phyloP scores from a whole-genome alignment of 2,113 vertebrate genomes.

The Tor tambroides region DNA sequence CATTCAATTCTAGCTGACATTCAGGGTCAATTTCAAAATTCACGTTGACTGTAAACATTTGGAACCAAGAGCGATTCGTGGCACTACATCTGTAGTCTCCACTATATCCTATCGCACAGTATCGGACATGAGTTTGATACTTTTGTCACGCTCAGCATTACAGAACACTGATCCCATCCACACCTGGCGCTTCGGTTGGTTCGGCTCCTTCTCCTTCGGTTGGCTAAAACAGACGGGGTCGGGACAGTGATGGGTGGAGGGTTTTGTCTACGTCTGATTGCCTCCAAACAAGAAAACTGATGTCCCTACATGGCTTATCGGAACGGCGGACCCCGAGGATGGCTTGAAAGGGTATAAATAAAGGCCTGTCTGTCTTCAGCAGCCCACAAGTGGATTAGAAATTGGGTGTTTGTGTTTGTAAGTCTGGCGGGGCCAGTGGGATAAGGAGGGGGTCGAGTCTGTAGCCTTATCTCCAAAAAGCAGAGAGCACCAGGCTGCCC shows the following conservation, averaged over 20 bases:
- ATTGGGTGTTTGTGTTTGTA: slow-evolving; percentile 55
- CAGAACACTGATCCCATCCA: not conserved
- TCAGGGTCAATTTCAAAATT: not conserved
- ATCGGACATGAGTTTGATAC: not conserved
- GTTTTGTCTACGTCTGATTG: slow-evolving; percentile 36
- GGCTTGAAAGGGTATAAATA: slow-evolving; percentile 53
- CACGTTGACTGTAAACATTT: not conserved
- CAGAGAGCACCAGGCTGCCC: slow-evolving; percentile 55
- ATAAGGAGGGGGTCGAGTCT: slow-evolving; percentile 48
- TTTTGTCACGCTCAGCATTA: not conserved
- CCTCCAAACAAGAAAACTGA: slow-evolving; percentile 45
- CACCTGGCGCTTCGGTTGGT: not conserved
- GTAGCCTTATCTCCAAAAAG: slow-evolving; percentile 57
- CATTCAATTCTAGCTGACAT: not conserved
- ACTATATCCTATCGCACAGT: not conserved
- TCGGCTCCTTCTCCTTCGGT: not conserved
- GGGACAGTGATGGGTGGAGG: slow-evolving; percentile 30
- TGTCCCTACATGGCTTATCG: slow-evolving; percentile 46
- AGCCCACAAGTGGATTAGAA: slow-evolving; percentile 49
- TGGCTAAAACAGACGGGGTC: not conserved
- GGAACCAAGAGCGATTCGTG: not conserved
- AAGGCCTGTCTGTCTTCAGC: slow-evolving; percentile 45
- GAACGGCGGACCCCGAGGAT: slow-evolving; percentile 33
- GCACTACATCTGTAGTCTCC: not conserved
- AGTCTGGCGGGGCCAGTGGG: slow-evolving; percentile 29